phyloP scores from a whole-genome alignment of 2,888 invertebrate genomes.

The Troides aeacus region DNA sequence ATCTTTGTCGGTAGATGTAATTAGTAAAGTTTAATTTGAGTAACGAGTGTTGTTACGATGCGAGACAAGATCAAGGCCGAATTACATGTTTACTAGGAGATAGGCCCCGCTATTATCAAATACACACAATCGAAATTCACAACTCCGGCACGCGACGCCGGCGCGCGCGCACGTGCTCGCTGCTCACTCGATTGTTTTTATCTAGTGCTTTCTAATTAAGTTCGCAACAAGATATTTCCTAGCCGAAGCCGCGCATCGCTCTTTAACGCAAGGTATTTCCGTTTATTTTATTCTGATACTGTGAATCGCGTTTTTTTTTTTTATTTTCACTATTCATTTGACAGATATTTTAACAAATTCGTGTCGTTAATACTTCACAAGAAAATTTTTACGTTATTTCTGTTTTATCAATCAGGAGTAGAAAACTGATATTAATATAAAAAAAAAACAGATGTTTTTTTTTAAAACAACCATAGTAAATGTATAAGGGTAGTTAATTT shows the following conservation, averaged over 20 bases:
- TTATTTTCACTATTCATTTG: neutral
- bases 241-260: neutral
- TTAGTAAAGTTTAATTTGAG: conserved; percentile 11
- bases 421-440: neutral
- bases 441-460: neutral
- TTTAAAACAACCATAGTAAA: neutral
- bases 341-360: neutral
- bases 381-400: neutral
- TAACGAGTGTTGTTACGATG: conserved; percentile 17
- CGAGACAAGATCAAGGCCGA: conserved; percentile 36
- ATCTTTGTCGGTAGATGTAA: neutral
- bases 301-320: neutral
- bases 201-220: neutral
- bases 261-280: neutral
- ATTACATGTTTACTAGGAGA: conserved; percentile 34
- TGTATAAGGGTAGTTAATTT: neutral
- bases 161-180: conserved; percentile 32
- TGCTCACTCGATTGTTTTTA: neutral
- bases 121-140: conserved; percentile 32
- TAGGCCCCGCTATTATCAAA: conserved; percentile 34
- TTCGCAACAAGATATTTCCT: neutral
- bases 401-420: neutral
- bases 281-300: neutral
- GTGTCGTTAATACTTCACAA: too few relatives aligned
- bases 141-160: conserved; percentile 37